These are phyloP conservation scores for Hippocampus guttulatus DNA, from an alignment of 2,113 vertebrate genomes.

Conservation along the genomic window DNA sequence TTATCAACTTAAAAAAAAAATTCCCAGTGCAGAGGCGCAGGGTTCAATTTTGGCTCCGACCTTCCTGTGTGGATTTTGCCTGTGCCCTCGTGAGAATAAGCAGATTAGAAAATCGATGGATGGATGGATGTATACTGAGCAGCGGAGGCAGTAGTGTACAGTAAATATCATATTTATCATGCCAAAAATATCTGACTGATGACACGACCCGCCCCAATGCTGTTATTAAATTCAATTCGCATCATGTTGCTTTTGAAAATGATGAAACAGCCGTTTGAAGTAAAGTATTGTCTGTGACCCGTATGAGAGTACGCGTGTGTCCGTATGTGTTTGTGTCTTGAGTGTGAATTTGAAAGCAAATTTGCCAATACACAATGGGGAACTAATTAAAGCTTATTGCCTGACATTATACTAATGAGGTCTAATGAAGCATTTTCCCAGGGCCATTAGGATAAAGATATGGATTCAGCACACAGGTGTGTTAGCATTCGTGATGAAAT, in stretches of 20 bases:
- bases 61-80: too few relatives aligned
- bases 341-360: slow-evolving; percentile 42
- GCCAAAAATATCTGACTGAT: not conserved
- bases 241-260: not conserved
- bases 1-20: too few relatives aligned
- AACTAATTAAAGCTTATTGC: slow-evolving; percentile 59
- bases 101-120: too few relatives aligned
- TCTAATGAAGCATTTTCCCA: slow-evolving; percentile 68
- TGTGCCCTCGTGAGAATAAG: too few relatives aligned
- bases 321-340: not conserved
- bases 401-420: slow-evolving; percentile 63
- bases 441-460: slow-evolving; percentile 65
- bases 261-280: not conserved
- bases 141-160: not conserved
- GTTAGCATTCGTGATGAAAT: slow-evolving; percentile 66
- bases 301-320: not conserved
- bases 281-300: not conserved
- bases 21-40: too few relatives aligned
- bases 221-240: not conserved
- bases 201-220: not conserved
- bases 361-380: slow-evolving; percentile 41
- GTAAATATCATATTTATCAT: not conserved
- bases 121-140: not conserved
- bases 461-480: slow-evolving; percentile 67
- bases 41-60: too few relatives aligned